These are phyloP conservation scores for Propsilocerus akamusi DNA, from an alignment of 1,140 invertebrate species.

Conservation along the genomic window DNA sequence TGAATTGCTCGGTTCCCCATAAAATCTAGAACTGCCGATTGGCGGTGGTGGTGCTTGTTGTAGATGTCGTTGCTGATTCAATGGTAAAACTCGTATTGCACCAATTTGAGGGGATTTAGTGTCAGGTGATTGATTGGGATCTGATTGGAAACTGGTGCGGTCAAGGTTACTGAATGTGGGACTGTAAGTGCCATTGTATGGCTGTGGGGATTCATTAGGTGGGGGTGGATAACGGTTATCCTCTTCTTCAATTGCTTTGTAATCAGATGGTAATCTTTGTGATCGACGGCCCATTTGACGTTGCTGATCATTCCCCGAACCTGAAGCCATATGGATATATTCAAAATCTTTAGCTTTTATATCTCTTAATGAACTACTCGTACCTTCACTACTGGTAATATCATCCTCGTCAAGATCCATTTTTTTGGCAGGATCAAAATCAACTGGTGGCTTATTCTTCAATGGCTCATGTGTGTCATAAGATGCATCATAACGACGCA, in stretches of 20 bases:
- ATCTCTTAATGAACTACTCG: constrained; percentile 32
- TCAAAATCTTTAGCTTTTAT: constrained; percentile 36
- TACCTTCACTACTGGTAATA: constrained; percentile 32
- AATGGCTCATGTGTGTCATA: constrained; percentile 69
- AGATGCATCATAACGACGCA: constrained; percentile 51
- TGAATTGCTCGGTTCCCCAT: constrained; percentile 9
- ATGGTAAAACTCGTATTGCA: constrained; percentile 18
- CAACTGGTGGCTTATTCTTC: constrained; percentile 46
- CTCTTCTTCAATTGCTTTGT: constrained; percentile 21
- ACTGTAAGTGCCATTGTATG: constrained; percentile 16
- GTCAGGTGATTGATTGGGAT: constrained; percentile 8
- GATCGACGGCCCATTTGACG: constrained; percentile 30
- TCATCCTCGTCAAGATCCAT: constrained; percentile 54
- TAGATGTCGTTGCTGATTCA: neutral
- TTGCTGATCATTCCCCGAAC: constrained; percentile 23
- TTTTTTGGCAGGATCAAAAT: constrained; percentile 54
- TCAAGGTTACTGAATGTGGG: constrained; percentile 22
- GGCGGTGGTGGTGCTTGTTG: neutral
- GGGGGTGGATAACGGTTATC: constrained; percentile 11
- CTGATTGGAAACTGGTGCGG: constrained; percentile 17
- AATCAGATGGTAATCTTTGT: constrained; percentile 23
- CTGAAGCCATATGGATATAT: constrained; percentile 24
- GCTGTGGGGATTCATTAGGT: neutral
- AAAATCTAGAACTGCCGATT: constrained; percentile 4
- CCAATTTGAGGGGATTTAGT: constrained; percentile 17